Evolutionary conservation across 2,113 vertebrate species (phyloP), one percentile per base, ranked within the genome.

Genomic region (Tupaia tana): DNA sequence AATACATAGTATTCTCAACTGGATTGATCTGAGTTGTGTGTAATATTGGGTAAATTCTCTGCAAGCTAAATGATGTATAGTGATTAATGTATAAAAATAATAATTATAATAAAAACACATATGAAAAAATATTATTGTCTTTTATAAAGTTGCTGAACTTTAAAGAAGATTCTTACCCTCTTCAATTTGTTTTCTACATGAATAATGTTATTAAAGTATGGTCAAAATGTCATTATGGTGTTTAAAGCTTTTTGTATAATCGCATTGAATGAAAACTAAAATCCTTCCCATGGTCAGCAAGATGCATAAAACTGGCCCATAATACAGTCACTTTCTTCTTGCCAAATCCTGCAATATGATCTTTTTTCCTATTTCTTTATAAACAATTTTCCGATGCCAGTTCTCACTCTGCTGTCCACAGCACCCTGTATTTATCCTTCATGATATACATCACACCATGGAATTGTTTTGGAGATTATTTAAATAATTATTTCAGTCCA

Each of bases 321-420:
- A 2, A 7, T 11, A 59, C 4, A 12, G 10, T 75, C 14, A 70
- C 20, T 29, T 66, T 24, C 4, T 8, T 64, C 29, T 29, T 92
- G 8, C 18, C 10, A 77, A 0, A 22, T 77, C 7, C 3, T 59
- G 7, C 4, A 25, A 9, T 34, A 61, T 11, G 2, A 0, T 6
- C 59, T 19, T 59, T 29, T 34, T 31, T 43, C 91, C 9, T 25
- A 24, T 24, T 82, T 93, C 3, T 27, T 90, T 73, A 90, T 83
- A 89, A 86, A 82, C 2, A 25, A 43, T 90, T 90, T 74, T 0
- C 20, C 15, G 18, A 78, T 63, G 52, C 18, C 13, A 83, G 4
- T 59, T 64, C 9, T 9, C 29, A 70, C 5, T 61, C 6, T 74
- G 5, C 22, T 90, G 22, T 13, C 54, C 34, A 75, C 34, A 56